Percentiles rank a stretch among this genome's conserved stretches.
phyloP scores from a whole-genome alignment of 2,113 vertebrate genomes.

The Cryptomyrus ogoouensis region DNA sequence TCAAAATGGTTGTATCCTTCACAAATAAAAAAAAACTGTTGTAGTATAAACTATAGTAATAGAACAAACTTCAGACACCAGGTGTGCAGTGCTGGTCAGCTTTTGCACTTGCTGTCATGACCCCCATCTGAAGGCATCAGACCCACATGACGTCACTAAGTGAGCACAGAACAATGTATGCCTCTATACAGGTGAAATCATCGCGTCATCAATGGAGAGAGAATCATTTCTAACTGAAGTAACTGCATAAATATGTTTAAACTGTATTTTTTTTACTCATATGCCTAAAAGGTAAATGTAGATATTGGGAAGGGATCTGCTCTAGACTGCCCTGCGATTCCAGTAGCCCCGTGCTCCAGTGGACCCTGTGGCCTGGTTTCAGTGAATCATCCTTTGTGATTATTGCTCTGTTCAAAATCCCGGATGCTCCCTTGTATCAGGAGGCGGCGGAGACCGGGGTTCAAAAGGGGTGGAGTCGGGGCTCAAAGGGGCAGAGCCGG shows the following conservation, averaged over 20 bases:
- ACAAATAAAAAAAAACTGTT: background rate
- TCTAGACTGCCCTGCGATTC: background rate
- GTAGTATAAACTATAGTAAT: background rate
- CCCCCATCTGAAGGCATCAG: background rate
- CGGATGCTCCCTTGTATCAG: background rate
- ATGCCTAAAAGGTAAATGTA: background rate
- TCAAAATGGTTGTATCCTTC: background rate
- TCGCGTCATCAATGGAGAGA: background rate
- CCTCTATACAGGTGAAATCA: background rate
- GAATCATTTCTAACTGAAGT: background rate
- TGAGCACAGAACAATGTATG: background rate
- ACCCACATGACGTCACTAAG: background rate
- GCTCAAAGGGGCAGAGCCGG: background rate
- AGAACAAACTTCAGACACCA: background rate
- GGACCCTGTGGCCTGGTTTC: background rate
- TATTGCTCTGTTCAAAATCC: background rate
- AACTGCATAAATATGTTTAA: background rate
- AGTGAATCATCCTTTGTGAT: background rate
- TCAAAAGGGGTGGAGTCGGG: too few relatives aligned
- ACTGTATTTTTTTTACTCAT: background rate
- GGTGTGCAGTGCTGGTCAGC: background rate
- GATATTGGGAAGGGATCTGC: background rate
- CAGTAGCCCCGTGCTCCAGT: background rate
- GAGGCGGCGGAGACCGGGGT: background rate
- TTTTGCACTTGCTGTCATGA: background rate